phyloP scores from a whole-genome alignment of 2,113 vertebrate genomes.

The Ochotona princeps region DNA sequence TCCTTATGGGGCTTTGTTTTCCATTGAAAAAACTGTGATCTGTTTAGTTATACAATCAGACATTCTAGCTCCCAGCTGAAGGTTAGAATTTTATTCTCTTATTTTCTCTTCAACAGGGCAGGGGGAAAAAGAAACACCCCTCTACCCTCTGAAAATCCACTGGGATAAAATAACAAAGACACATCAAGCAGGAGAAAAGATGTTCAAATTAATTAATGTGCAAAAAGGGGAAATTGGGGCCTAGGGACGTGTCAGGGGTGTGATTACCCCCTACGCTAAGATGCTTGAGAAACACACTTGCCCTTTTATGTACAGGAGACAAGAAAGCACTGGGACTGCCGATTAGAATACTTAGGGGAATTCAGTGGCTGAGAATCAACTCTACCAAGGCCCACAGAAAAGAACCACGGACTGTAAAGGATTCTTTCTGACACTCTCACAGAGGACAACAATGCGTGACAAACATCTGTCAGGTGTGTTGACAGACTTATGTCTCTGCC shows the following conservation, averaged over 20 bases:
- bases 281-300: background rate
- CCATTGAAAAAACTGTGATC: slow-evolving; percentile 24
- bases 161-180: background rate
- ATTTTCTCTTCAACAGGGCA: background rate
- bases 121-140: background rate
- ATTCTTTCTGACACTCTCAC: background rate
- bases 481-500: background rate
- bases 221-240: background rate
- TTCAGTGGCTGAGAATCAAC: no score
- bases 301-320: background rate
- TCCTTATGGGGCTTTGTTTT: background rate
- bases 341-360: background rate
- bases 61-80: background rate
- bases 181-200: background rate
- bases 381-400: background rate
- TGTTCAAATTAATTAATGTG: background rate
- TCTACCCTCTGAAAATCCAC: background rate
- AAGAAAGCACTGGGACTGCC: background rate
- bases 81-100: background rate
- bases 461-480: background rate
- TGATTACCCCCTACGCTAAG: no score
- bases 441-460: background rate
- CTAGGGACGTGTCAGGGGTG: no score
- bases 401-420: background rate
- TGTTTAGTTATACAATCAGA: background rate